Evolutionary conservation across 2,113 vertebrate species (phyloP).

Genomic region (Leptosomus discolor): DNA sequence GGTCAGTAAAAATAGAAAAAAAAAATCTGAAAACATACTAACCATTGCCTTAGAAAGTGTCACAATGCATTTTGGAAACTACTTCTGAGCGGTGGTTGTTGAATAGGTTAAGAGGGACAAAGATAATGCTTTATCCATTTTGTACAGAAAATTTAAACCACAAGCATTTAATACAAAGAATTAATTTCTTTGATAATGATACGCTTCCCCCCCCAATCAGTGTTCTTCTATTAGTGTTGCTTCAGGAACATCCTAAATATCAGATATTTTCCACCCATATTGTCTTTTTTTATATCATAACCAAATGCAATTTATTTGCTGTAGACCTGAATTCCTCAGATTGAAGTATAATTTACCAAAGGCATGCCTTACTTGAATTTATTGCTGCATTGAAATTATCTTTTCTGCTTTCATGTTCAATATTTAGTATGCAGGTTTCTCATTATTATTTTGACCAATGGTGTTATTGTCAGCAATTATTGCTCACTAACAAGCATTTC

Average conservation of each 20-base stretch:
- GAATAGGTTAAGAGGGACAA: neutral
- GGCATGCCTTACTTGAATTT: neutral
- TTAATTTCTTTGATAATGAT: neutral
- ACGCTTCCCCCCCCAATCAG: neutral
- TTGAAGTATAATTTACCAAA: neutral
- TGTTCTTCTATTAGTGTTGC: neutral
- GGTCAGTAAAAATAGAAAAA: neutral
- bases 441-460: neutral
- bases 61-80: neutral
- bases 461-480: neutral
- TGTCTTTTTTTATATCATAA: neutral
- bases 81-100: neutral
- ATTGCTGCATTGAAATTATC: neutral
- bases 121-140: neutral
- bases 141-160: neutral
- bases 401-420: neutral
- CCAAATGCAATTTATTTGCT: neutral
- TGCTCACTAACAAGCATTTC: neutral
- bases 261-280: neutral
- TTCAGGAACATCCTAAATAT: neutral
- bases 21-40: neutral
- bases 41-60: neutral
- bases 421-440: neutral
- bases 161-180: neutral
- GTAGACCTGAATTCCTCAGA: neutral